A percentile compares a stretch with the other conserved stretches of the same genome.
These are phyloP conservation scores for Siniperca chuatsi DNA, from an alignment of 2,113 vertebrate genomes.

Conservation along the genomic window DNA sequence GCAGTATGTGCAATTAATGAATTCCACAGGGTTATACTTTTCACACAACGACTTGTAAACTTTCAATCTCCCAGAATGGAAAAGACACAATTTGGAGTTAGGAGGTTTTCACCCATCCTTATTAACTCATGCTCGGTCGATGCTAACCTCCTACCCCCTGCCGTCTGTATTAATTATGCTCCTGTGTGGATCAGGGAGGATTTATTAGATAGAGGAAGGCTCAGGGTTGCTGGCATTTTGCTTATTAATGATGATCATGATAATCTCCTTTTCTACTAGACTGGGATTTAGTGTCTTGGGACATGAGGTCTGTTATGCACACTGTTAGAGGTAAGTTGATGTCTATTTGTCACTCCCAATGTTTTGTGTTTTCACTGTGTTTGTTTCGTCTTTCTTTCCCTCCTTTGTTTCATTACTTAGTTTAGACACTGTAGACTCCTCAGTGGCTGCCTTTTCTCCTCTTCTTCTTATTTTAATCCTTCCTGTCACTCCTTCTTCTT, in stretches of 20 bases:
- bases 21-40: not conserved
- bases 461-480: not conserved
- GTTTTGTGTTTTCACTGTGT: not conserved
- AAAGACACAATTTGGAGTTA: conserved; percentile 19
- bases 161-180: conserved; percentile 77
- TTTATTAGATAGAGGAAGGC: conserved; percentile 78
- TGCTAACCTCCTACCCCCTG: conserved; percentile 64
- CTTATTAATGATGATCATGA: conserved; percentile 80
- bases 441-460: not conserved
- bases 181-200: conserved; percentile 77
- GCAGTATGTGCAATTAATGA: not conserved
- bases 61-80: conserved; percentile 3
- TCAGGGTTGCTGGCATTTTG: conserved; percentile 75
- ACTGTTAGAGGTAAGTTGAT: conserved; percentile 41
- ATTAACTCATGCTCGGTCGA: conserved; percentile 55
- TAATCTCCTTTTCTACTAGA: conserved; percentile 76
- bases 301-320: conserved; percentile 30
- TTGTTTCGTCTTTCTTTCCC: not conserved
- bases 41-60: not conserved
- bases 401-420: not conserved
- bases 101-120: conserved; percentile 50
- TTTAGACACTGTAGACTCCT: conserved; percentile 6
- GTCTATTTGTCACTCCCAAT: not conserved
- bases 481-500: not conserved
- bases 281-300: conserved; percentile 60